Conservation (phyloP, 1,140 invertebrate species). For the Calycopis cecrops region DNA sequence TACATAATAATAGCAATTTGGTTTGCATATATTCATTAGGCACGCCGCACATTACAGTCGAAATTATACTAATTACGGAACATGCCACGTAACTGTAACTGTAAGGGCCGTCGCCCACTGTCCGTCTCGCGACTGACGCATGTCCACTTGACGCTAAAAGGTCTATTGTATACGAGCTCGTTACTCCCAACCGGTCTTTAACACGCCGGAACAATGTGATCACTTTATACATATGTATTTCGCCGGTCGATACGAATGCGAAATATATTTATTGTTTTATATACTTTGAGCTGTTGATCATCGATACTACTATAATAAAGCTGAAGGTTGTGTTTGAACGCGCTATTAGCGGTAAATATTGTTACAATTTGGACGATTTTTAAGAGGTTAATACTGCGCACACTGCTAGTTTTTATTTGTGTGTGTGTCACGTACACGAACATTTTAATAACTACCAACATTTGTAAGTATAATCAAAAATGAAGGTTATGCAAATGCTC, state of each 20-base stretch:
- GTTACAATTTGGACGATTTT: no score
- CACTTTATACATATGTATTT: constrained; percentile 60
- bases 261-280: no score
- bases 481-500: no score
- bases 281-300: no score
- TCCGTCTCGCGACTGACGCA: constrained; percentile 56
- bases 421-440: no score
- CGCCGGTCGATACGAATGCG: not conserved
- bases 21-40: constrained; percentile 19
- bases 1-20: constrained; percentile 20
- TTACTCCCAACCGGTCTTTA: constrained; percentile 70
- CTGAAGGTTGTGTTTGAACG: no score
- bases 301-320: no score
- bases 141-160: constrained; percentile 69
- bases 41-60: constrained; percentile 21
- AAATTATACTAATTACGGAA: constrained; percentile 37
- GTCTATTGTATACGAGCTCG: constrained; percentile 73
- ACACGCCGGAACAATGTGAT: constrained; percentile 67
- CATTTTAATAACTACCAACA: no score
- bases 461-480: no score
- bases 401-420: no score
- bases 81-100: constrained; percentile 31
- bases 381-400: no score
- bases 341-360: no score
- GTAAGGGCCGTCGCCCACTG: constrained; percentile 49